These are phyloP conservation scores for Anaspis maculata DNA, from an alignment of 2,888 invertebrate species.

Conservation along the genomic window DNA sequence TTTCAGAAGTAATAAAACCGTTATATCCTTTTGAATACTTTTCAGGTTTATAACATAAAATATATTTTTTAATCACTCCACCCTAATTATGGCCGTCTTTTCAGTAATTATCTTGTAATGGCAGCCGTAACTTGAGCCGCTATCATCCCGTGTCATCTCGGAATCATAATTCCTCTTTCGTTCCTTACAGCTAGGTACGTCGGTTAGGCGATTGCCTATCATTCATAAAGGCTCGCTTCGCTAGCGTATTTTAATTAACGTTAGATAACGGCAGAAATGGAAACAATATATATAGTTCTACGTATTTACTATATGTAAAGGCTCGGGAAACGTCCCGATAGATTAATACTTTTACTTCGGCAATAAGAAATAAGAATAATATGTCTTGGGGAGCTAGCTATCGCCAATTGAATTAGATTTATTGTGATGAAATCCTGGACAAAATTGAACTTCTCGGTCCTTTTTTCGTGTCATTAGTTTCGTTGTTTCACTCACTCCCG, in stretches of 20 bases:
- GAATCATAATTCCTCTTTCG: no score
- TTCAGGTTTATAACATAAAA: conserved; percentile 25
- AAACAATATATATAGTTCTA: not conserved
- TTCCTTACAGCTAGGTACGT: no score
- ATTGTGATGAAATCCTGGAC: conserved; percentile 40
- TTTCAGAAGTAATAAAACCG: conserved; percentile 32
- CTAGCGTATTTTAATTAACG: no score
- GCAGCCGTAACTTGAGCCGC: no score
- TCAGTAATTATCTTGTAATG: no score
- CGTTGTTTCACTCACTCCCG: conserved; percentile 14
- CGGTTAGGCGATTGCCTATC: no score
- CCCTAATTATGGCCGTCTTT: no score
- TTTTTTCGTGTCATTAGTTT: conserved; percentile 25
- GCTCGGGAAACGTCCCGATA: no score
- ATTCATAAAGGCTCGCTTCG: no score
- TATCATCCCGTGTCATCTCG: not conserved
- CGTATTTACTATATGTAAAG: not conserved
- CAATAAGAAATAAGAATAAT: no score
- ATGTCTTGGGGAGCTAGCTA: conserved; percentile 32
- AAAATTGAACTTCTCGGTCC: conserved; percentile 38
- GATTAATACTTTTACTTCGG: no score
- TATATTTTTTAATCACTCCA: conserved; percentile 18
- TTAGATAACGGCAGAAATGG: no score
- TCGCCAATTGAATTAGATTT: conserved; percentile 38
- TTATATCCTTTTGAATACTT: conserved; percentile 25